Conservation (phyloP, 2,888 invertebrate species). For the Pammene aurita region DNA sequence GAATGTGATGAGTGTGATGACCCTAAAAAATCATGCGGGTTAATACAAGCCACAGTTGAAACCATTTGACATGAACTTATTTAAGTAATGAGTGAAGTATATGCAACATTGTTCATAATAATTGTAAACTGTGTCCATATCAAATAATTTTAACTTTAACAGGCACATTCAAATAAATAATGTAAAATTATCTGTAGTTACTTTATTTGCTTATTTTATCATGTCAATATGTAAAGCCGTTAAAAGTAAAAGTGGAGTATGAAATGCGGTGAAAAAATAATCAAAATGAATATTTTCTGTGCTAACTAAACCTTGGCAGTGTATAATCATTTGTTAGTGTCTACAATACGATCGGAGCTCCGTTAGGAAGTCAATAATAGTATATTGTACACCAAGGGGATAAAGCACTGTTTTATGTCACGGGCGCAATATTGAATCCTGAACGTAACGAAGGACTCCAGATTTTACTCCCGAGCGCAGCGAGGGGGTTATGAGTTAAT, state of each 20-base stretch:
- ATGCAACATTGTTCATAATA: background rate
- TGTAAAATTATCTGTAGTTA: no score
- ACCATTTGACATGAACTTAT: background rate
- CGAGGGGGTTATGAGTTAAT: no score
- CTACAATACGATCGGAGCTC: background rate
- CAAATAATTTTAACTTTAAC: background rate
- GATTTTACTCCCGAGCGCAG: no score
- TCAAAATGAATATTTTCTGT: no score
- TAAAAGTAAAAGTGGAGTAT: no score
- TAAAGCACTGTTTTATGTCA: no score
- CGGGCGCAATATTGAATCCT: no score
- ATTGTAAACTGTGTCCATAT: background rate
- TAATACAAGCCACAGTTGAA: background rate
- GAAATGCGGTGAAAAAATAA: no score
- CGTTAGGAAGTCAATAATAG: background rate
- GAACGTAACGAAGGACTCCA: no score
- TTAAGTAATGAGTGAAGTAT: background rate
- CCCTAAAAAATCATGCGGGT: constrained; percentile 48
- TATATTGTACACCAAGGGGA: no score
- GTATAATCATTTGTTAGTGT: background rate
- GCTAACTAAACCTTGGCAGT: background rate
- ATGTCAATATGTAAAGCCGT: no score
- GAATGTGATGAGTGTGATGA: constrained; percentile 38
- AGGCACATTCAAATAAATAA: background rate
- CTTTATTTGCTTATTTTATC: no score